phyloP scores from a whole-genome alignment of 2,888 invertebrate genomes.

The Mesoligia furuncula region DNA sequence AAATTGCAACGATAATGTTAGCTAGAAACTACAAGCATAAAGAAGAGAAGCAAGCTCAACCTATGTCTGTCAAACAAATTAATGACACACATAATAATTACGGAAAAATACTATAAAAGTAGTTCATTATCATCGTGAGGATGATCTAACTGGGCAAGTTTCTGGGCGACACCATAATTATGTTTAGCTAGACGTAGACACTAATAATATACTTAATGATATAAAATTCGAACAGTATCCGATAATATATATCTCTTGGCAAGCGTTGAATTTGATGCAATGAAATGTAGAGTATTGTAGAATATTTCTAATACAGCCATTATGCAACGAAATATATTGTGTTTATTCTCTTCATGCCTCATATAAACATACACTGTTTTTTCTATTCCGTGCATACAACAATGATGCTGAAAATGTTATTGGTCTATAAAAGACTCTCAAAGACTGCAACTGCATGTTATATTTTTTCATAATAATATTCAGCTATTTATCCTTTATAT shows the following conservation, averaged over 20 bases:
- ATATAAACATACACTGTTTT: no score
- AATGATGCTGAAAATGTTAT: neutral
- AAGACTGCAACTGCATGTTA: neutral
- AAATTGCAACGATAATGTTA: constrained; percentile 13
- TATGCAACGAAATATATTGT: neutral
- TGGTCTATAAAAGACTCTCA: neutral
- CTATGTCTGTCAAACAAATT: constrained; percentile 14
- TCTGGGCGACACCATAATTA: constrained; percentile 3
- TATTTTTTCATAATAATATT: neutral
- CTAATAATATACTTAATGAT: neutral
- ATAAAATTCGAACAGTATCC: constrained; percentile 9
- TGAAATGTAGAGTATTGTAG: neutral
- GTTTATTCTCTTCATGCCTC: neutral
- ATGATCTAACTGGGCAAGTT: constrained; percentile 26
- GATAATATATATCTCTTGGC: constrained; percentile 52
- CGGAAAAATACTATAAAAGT: constrained; percentile 37
- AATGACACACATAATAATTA: constrained; percentile 34
- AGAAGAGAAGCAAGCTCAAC: constrained; percentile 1
- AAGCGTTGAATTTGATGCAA: constrained; percentile 19
- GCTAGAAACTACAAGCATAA: constrained; percentile 9
- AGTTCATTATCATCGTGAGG: constrained; percentile 29
- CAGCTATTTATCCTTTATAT: neutral
- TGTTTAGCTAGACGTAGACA: neutral
- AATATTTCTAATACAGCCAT: neutral
- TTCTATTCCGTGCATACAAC: no score